Conservation (phyloP, 2,113 vertebrate genomes). For the Varanus komodoensis region DNA sequence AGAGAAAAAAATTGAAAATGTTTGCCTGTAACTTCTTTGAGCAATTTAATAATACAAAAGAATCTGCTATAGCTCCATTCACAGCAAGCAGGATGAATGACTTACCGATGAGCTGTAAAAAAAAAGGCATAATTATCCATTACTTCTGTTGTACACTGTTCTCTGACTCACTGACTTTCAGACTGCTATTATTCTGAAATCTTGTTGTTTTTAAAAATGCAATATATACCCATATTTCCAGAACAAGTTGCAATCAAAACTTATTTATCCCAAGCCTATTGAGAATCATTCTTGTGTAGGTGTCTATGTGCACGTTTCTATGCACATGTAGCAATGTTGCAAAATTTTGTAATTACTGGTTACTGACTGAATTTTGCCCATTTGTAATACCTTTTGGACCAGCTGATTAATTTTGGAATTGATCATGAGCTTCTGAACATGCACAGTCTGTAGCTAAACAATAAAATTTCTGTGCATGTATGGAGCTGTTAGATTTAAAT, state of each 20-base stretch:
- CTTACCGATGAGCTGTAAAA: too few species aligned
- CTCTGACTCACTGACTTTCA: neutral
- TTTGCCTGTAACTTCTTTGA: neutral
- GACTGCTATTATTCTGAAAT: neutral
- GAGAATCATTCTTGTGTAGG: neutral
- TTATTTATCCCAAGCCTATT: neutral
- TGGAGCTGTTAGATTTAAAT: too few species aligned
- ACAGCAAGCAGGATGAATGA: neutral
- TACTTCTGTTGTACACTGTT: neutral
- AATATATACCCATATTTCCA: neutral
- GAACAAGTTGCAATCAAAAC: neutral
- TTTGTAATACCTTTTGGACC: too few species aligned
- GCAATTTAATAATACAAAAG: neutral
- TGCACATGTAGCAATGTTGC: neutral
- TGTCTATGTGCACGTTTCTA: neutral
- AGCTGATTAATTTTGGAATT: too few species aligned
- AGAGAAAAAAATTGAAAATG: neutral
- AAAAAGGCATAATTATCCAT: neutral
- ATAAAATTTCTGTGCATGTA: too few species aligned
- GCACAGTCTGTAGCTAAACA: too few species aligned
- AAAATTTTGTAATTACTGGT: too few species aligned
- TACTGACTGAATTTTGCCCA: too few species aligned
- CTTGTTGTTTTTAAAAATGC: too few species aligned
- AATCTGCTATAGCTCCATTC: neutral
- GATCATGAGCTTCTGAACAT: too few species aligned